Percentiles rank a stretch among this genome's conserved stretches.
phyloP scores from a whole-genome alignment of 2,888 invertebrate species.

The Idaea biselata region DNA sequence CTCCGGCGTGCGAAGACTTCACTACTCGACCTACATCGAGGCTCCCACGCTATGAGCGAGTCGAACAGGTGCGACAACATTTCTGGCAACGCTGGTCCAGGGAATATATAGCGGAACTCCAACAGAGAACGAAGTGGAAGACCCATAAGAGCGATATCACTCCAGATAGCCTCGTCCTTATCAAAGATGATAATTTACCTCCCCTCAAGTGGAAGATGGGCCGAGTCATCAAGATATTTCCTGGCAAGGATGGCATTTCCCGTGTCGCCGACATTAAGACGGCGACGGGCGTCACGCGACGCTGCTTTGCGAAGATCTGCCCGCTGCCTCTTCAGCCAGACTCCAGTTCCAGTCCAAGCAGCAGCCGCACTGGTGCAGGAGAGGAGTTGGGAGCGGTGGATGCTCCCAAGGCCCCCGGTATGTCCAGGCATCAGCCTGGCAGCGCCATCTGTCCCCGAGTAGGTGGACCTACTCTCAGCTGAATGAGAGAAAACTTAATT shows the following conservation, averaged over 20 bases:
- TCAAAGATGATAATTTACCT: slow-evolving; percentile 26
- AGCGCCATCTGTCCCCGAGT: too few relatives aligned
- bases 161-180: slow-evolving; percentile 18
- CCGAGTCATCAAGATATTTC: slow-evolving; percentile 11
- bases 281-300: not conserved
- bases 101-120: slow-evolving; percentile 29
- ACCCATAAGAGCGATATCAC: slow-evolving; percentile 6
- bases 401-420: not conserved
- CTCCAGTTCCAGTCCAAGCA: too few relatives aligned
- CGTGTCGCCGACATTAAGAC: not conserved
- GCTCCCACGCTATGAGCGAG: slow-evolving; percentile 14
- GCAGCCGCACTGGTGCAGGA: too few relatives aligned
- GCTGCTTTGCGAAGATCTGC: slow-evolving; percentile 1
- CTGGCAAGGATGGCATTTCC: slow-evolving; percentile 3
- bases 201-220: slow-evolving; percentile 11
- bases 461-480: too few relatives aligned
- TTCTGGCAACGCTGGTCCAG: slow-evolving; percentile 24
- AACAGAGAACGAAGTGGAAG: slow-evolving; percentile 28
- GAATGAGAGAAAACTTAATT: too few relatives aligned
- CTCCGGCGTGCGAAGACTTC: slow-evolving; percentile 11
- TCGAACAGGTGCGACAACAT: slow-evolving; percentile 20
- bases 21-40: not conserved
- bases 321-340: not conserved
- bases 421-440: too few relatives aligned
- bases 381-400: not conserved